These are phyloP conservation scores for Speoplatyrhinus poulsoni DNA, from an alignment of 2,113 vertebrate species.

Conservation along the genomic window DNA sequence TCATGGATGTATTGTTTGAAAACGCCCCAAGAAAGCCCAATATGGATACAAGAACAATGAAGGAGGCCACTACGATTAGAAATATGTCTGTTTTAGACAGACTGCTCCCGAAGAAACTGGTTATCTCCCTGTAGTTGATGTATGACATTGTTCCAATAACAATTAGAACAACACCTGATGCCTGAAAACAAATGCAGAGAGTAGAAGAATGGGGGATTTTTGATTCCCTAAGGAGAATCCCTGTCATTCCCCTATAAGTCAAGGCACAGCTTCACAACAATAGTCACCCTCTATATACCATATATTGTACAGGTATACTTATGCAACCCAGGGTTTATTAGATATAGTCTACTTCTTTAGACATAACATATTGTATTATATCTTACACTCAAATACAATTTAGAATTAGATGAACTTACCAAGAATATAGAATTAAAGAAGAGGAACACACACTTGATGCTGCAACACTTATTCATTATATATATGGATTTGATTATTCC, in stretches of 20 bases:
- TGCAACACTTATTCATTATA: constrained; percentile 19
- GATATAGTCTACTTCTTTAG: too few species aligned
- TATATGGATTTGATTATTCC: background rate
- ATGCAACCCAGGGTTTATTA: too few species aligned
- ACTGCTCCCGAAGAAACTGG: constrained; percentile 7
- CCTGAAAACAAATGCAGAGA: constrained; percentile 26
- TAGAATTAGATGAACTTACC: constrained; percentile 33
- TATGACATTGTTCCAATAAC: constrained; percentile 23
- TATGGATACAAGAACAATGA: constrained; percentile 14
- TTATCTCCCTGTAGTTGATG: background rate
- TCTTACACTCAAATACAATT: too few species aligned
- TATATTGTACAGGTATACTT: too few species aligned
- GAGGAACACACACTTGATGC: constrained; percentile 39
- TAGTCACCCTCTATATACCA: too few species aligned
- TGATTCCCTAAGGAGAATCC: too few species aligned
- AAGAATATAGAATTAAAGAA: constrained; percentile 42
- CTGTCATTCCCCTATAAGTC: too few species aligned
- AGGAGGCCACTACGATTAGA: constrained; percentile 40
- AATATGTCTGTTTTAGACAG: constrained; percentile 30
- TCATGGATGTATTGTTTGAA: constrained; percentile 2
- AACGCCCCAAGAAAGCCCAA: constrained; percentile 35
- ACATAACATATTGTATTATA: too few species aligned
- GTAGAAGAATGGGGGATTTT: background rate
- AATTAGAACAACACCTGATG: constrained; percentile 40
- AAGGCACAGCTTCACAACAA: too few species aligned